Percentiles rank a stretch among this genome's conserved stretches.
These are phyloP conservation scores for Dendrolimus punctatus DNA, from an alignment of 1,140 invertebrate genomes.

Conservation along the genomic window DNA sequence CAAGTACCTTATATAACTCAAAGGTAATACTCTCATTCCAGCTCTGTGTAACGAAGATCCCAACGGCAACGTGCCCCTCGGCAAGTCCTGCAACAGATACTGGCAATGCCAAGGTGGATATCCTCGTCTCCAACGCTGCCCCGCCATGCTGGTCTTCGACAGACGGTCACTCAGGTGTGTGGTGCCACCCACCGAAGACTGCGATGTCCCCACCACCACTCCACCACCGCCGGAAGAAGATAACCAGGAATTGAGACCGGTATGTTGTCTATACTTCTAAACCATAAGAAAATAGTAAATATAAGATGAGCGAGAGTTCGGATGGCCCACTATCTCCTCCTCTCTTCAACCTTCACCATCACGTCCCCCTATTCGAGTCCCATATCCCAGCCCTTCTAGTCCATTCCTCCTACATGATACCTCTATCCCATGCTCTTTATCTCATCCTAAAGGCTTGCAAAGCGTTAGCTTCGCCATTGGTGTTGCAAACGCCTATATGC, in stretches of 20 bases:
- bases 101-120: slow-evolving; percentile 96
- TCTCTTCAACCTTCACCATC: too few relatives aligned
- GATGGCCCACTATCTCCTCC: too few relatives aligned
- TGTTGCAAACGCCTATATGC: too few relatives aligned
- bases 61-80: slow-evolving; percentile 82
- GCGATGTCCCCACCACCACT: slow-evolving; percentile 85
- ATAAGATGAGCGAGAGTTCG: too few relatives aligned
- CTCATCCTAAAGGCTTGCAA: too few relatives aligned
- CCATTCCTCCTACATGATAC: not conserved
- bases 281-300: too few relatives aligned
- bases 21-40: slow-evolving; percentile 50
- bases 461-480: too few relatives aligned
- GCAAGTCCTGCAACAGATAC: slow-evolving; percentile 93
- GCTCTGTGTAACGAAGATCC: slow-evolving; percentile 92
- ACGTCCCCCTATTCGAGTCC: too few relatives aligned
- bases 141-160: slow-evolving; percentile 93
- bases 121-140: slow-evolving; percentile 89
- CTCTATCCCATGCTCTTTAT: too few relatives aligned
- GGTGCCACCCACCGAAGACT: slow-evolving; percentile 90
- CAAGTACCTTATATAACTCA: not conserved
- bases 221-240: slow-evolving; percentile 73
- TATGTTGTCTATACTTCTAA: slow-evolving; percentile 10
- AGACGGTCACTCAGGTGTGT: slow-evolving; percentile 85
- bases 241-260: slow-evolving; percentile 38
- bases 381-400: not conserved